Conservation (phyloP, 2,888 invertebrate species). For the Perizoma flavofasciatum region DNA sequence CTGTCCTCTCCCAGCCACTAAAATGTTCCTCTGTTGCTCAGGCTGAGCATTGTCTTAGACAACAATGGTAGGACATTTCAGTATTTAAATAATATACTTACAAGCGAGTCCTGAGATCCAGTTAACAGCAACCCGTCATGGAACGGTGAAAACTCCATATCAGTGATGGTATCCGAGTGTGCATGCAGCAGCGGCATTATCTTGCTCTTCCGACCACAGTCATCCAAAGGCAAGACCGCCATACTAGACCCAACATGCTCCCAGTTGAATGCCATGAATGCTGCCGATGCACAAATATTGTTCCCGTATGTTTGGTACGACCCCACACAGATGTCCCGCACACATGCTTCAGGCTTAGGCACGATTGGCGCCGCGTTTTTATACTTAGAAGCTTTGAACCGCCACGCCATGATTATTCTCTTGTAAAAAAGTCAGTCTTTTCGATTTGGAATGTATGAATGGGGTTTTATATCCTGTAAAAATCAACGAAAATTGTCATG, state of each 20-base stretch:
- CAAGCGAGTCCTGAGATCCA: slow-evolving; percentile 94
- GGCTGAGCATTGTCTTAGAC: too few relatives aligned
- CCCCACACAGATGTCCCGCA: slow-evolving; percentile 95
- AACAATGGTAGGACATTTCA: too few relatives aligned
- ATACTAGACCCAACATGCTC: slow-evolving; percentile 96
- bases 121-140: slow-evolving; percentile 96
- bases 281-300: slow-evolving; percentile 96
- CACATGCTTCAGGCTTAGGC: slow-evolving; percentile 96
- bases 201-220: slow-evolving; percentile 94
- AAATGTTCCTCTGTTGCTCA: too few relatives aligned
- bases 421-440: slow-evolving; percentile 73
- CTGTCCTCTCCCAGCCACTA: too few relatives aligned
- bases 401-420: slow-evolving; percentile 91
- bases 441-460: slow-evolving; percentile 71
- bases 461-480: slow-evolving; percentile 54
- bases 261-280: slow-evolving; percentile 97
- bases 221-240: slow-evolving; percentile 93
- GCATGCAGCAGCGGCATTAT: slow-evolving; percentile 94
- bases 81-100: slow-evolving; percentile 56
- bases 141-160: slow-evolving; percentile 97
- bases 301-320: slow-evolving; percentile 97
- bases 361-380: slow-evolving; percentile 98
- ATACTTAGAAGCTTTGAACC: slow-evolving; percentile 98
- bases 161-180: slow-evolving; percentile 95
- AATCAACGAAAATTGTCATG: slow-evolving; percentile 1